phyloP scores from a whole-genome alignment of 2,888 invertebrate species.

The Aphrophora alni region DNA sequence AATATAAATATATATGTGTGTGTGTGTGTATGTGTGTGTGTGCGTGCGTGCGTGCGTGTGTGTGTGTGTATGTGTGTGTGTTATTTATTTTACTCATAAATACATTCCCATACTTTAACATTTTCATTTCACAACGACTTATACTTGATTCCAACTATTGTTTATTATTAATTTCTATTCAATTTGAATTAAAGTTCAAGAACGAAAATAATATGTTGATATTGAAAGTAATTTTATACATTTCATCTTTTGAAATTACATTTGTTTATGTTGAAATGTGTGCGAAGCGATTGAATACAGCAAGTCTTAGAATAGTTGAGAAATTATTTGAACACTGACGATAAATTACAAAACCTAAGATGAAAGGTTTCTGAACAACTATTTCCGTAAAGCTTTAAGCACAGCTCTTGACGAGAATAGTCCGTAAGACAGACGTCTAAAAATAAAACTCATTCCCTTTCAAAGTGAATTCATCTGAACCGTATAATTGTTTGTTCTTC shows the following conservation, averaged over 20 bases:
- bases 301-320: not conserved
- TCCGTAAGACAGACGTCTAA: not conserved
- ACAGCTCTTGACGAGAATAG: not conserved
- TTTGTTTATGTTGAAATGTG: not conserved
- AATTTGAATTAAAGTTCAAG: no score
- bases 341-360: not conserved
- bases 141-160: no score
- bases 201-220: no score
- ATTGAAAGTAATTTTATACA: no score
- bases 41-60: no score
- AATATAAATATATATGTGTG: no score
- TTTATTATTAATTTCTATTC: no score
- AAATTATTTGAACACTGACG: not conserved
- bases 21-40: no score
- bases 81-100: no score
- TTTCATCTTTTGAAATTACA: not conserved
- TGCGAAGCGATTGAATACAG: not conserved
- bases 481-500: not conserved
- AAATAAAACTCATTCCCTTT: not conserved
- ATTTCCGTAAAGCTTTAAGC: not conserved
- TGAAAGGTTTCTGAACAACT: not conserved
- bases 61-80: no score
- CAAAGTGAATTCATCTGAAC: not conserved
- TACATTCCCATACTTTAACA: no score
- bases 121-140: no score